Conservation (phyloP, 2,797 vertebrate species). For the Eurystomus glaucurus region DNA sequence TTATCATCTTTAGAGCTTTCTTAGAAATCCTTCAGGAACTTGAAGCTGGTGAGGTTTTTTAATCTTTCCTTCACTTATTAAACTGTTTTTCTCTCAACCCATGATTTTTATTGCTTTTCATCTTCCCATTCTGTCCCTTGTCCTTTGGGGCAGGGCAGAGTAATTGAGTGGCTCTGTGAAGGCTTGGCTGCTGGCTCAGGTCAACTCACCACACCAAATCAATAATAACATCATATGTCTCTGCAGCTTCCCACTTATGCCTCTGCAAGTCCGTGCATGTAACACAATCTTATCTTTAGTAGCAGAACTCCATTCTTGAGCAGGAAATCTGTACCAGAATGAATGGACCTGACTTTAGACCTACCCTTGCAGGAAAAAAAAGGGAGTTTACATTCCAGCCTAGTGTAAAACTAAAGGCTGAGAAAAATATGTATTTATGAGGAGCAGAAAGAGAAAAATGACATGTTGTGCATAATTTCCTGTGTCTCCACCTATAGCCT, state of each 20-base stretch:
- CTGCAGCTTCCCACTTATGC: neutral
- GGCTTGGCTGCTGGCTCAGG: neutral
- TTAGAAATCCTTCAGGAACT: neutral
- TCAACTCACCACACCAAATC: neutral
- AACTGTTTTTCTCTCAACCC: neutral
- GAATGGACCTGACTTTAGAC: neutral
- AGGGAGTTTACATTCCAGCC: neutral
- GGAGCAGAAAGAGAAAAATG: slow-evolving; percentile 7
- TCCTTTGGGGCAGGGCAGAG: neutral
- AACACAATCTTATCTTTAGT: neutral
- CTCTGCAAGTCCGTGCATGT: neutral
- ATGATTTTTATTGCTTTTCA: neutral
- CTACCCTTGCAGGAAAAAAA: neutral
- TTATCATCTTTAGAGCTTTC: neutral
- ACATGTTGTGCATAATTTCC: neutral
- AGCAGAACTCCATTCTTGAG: neutral
- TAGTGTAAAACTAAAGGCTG: neutral
- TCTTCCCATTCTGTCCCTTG: neutral
- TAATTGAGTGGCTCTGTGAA: fast-evolving
- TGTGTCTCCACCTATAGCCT: neutral
- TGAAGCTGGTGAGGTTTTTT: fast-evolving
- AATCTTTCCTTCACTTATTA: neutral
- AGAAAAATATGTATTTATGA: neutral
- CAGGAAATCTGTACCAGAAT: neutral
- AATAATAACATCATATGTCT: neutral